Conservation (phyloP, 2,797 vertebrate species). For the Semotilus atromaculatus region DNA sequence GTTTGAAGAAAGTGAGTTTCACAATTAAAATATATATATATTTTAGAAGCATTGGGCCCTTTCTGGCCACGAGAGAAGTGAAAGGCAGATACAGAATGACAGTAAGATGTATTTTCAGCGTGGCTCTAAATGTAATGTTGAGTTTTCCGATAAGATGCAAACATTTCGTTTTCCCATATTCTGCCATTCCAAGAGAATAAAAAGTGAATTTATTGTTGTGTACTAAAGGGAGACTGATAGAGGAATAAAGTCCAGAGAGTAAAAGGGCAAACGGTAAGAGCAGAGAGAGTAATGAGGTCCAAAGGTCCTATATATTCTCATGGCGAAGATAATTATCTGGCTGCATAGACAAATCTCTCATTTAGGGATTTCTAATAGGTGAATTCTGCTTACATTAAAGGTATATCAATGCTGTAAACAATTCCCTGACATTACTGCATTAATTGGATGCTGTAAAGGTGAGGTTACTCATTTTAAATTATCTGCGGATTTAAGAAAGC, state of each 20-base stretch:
- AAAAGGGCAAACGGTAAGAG: slow-evolving; percentile 38
- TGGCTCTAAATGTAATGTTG: slow-evolving; percentile 7
- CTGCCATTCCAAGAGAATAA: slow-evolving; percentile 9
- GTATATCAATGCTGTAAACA: slow-evolving; percentile 37
- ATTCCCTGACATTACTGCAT: slow-evolving; percentile 20
- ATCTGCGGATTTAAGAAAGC: slow-evolving; percentile 3
- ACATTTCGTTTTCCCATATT: slow-evolving; percentile 34
- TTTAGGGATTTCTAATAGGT: slow-evolving; percentile 50
- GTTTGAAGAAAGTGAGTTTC: slow-evolving; percentile 9
- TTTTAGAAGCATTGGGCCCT: slow-evolving; percentile 6
- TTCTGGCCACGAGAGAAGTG: not conserved
- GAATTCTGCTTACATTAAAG: slow-evolving; percentile 53
- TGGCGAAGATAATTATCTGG: slow-evolving; percentile 57
- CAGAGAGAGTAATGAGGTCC: slow-evolving; percentile 57
- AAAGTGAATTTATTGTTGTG: slow-evolving; percentile 17
- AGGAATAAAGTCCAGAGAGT: not conserved
- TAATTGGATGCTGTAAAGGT: slow-evolving; percentile 47
- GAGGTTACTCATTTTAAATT: slow-evolving; percentile 46
- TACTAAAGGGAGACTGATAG: not conserved
- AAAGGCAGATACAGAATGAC: not conserved
- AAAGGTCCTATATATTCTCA: slow-evolving; percentile 50
- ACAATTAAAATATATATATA: not conserved
- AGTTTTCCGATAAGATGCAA: slow-evolving; percentile 5
- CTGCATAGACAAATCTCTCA: slow-evolving; percentile 55
- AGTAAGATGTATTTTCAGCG: slow-evolving; percentile 23